phyloP scores from a whole-genome alignment of 1,140 invertebrate species.

The Diachasmimorpha longicaudata region DNA sequence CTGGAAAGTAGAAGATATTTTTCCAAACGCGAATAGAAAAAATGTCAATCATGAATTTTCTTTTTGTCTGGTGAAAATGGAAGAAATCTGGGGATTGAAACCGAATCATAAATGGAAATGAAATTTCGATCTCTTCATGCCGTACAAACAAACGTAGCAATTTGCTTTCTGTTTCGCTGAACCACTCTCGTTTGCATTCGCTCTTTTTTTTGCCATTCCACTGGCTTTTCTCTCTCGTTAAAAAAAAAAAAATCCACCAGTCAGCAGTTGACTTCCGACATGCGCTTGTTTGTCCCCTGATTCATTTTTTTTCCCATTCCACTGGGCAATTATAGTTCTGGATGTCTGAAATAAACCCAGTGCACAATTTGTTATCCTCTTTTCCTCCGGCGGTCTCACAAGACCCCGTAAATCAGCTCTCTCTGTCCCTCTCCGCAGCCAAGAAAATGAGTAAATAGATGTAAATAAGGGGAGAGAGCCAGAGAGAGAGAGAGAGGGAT shows the following conservation, averaged over 20 bases:
- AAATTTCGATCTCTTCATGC: neutral
- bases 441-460: neutral
- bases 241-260: neutral
- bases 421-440: neutral
- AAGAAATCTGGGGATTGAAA: too few relatives aligned
- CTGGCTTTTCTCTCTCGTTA: neutral
- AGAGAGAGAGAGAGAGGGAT: too few relatives aligned
- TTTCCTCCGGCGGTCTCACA: neutral
- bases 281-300: neutral
- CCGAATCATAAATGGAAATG: neutral
- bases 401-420: neutral
- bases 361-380: neutral
- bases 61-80: too few relatives aligned
- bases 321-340: neutral
- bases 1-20: too few relatives aligned
- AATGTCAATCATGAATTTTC: too few relatives aligned
- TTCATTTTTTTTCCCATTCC: neutral
- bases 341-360: neutral
- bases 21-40: too few relatives aligned
- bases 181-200: neutral
- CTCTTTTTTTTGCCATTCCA: neutral
- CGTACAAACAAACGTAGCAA: neutral
- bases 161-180: neutral
- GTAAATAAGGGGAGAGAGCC: neutral
- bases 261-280: conserved; percentile 6